Evolutionary conservation across 2,797 vertebrate species (phyloP), one percentile per base, ranked within the genome.

Genomic region (Zenarchopterus dispar): DNA sequence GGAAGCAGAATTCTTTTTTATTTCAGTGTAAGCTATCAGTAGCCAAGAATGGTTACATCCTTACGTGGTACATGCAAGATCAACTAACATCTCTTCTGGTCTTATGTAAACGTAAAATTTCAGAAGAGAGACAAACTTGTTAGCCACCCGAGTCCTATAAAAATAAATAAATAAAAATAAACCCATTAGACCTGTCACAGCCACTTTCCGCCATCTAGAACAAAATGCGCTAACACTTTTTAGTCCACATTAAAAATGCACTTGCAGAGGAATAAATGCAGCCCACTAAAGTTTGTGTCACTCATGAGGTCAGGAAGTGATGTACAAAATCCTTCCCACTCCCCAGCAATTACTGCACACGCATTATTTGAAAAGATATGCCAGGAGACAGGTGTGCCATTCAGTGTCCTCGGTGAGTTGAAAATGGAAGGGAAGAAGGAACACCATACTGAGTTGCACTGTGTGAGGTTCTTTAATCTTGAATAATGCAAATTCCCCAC

Each of bases 401-500:
- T 92, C 88, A 89, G 83, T 82, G 81, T 84, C 81, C 81, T 85
- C 72, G 47, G 78, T 80, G 82, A 82, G 82, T 80, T 50, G 84
- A 85, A 93, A 91, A 91, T 87, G 76, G 86, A 86, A 45, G 84
- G 86, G 85, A 77, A 87, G 81, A 77, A 88, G 82, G 88, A 89
- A 87, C 22, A 68, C 73, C 81, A 87, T 75, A 87, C 84, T 78
- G 85, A 47, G 78, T 72, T 75, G 85, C 87, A 62, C 89, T 71
- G 84, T 92, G 89, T 87, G 89, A 90, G 73, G 78, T 88, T 73
- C 84, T 93, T 91, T 93, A 92, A 89, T 91, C 89, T 87, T 86
- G 86, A 94, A 93, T 93, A 94, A 94, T 93, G 91, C 87, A 92
- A 89, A 91, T 92, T 91, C 91, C 81, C 92, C 73, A 89, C 87